Evolutionary conservation across 2,113 vertebrate genomes (phyloP).

Genomic region (Platysternon megacephalum): DNA sequence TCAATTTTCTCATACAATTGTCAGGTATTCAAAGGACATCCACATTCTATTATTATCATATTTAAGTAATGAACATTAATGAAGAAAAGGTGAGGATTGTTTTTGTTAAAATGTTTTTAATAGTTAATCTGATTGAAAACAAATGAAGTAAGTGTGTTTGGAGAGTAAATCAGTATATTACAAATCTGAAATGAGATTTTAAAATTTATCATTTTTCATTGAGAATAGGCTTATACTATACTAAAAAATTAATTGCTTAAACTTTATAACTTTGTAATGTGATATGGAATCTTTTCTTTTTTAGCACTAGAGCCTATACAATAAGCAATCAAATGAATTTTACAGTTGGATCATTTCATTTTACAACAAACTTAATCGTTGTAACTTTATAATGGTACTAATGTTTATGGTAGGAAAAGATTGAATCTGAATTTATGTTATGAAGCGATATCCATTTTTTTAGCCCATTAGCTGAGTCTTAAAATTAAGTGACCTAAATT

Average conservation of each 20-base stretch:
- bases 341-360: conserved; percentile 58
- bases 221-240: conserved; percentile 24
- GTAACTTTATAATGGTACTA: conserved; percentile 55
- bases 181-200: conserved; percentile 6
- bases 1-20: background rate
- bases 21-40: conserved; percentile 22
- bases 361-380: conserved; percentile 59
- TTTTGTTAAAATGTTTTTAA: background rate
- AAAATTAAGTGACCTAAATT: conserved; percentile 64
- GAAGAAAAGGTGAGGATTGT: background rate
- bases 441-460: conserved; percentile 45
- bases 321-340: conserved; percentile 52
- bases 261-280: conserved; percentile 52
- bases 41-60: background rate
- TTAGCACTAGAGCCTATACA: conserved; percentile 20
- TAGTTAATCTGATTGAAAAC: background rate
- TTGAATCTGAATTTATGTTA: conserved; percentile 62
- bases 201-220: conserved; percentile 15
- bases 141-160: background rate
- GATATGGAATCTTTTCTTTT: conserved; percentile 44
- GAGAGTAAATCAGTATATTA: background rate
- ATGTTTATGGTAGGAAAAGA: conserved; percentile 54
- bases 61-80: background rate
- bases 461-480: conserved; percentile 61
- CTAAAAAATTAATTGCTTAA: conserved; percentile 51